A percentile compares a stretch with the other conserved stretches of the same genome.
These are phyloP conservation scores for Telenomus remus DNA, from an alignment of 1,140 invertebrate genomes.

Conservation along the genomic window DNA sequence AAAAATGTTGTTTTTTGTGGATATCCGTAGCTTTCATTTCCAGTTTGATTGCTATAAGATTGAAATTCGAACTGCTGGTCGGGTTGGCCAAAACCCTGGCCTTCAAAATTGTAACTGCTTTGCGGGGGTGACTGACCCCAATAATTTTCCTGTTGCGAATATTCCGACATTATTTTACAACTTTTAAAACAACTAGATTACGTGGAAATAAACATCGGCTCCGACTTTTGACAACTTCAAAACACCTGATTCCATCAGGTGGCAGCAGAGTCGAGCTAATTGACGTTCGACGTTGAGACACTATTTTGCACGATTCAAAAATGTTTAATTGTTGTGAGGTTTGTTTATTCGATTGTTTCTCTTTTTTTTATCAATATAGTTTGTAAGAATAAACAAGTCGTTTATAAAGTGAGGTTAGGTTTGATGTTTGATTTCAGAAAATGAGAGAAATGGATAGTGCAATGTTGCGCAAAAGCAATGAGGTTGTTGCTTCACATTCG, in stretches of 20 bases:
- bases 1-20: constrained; percentile 62
- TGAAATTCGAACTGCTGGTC: constrained; percentile 73
- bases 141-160: constrained; percentile 64
- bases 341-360: too few species aligned
- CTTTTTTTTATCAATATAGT: too few species aligned
- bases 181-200: not conserved
- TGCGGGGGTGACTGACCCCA: constrained; percentile 63
- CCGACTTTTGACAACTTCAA: not conserved
- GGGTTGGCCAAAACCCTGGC: constrained; percentile 66
- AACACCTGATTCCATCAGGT: not conserved
- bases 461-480: too few species aligned
- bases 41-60: constrained; percentile 64
- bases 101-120: constrained; percentile 67
- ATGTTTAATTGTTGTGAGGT: too few species aligned
- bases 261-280: too few species aligned
- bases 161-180: constrained; percentile 65
- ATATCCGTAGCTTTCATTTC: constrained; percentile 62
- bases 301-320: too few species aligned
- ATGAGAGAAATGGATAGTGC: too few species aligned
- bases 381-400: too few species aligned
- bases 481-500: too few species aligned
- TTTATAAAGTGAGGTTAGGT: too few species aligned
- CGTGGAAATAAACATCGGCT: too few species aligned
- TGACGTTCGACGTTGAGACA: not conserved
- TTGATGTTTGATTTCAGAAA: too few species aligned